Percentiles rank a stretch among this genome's conserved stretches.
These are phyloP conservation scores for Heliopora coerulea DNA, from an alignment of 92 coral and sea anemone species.

Conservation along the genomic window DNA sequence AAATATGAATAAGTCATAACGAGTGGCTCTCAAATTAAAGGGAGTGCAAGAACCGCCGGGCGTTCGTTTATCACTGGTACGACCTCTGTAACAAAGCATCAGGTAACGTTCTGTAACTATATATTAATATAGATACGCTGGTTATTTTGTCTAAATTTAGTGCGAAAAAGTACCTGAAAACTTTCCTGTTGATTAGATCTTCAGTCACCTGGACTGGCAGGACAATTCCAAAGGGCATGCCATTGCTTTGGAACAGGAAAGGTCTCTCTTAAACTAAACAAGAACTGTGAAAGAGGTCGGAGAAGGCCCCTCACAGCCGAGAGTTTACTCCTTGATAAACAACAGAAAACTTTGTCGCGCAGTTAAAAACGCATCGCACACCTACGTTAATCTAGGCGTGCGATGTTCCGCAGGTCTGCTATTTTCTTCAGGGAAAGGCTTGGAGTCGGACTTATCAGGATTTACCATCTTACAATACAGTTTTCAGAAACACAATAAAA, in stretches of 20 bases:
- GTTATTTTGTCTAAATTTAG: background rate
- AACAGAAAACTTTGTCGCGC: too few relatives aligned
- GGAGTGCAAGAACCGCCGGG: too few relatives aligned
- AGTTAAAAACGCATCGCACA: too few relatives aligned
- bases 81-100: constrained; percentile 34
- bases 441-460: too few relatives aligned
- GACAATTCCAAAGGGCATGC: constrained; percentile 25
- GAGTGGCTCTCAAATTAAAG: too few relatives aligned
- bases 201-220: constrained; percentile 36
- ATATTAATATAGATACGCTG: background rate
- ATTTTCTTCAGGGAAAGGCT: too few relatives aligned
- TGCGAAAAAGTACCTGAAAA: background rate
- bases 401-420: too few relatives aligned
- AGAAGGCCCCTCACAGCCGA: constrained; percentile 37
- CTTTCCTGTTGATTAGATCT: constrained; percentile 14
- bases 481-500: too few relatives aligned
- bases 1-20: constrained; percentile 30
- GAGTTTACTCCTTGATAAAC: constrained; percentile 22
- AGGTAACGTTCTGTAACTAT: constrained; percentile 27
- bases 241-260: constrained; percentile 32
- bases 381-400: too few relatives aligned
- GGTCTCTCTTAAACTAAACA: constrained; percentile 16
- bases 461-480: too few relatives aligned
- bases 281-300: constrained; percentile 31
- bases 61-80: constrained; percentile 37